Evolutionary conservation across 2,797 vertebrate genomes (phyloP), one percentile per base, ranked within the genome.

Genomic region (Trichosurus vulpecula): DNA sequence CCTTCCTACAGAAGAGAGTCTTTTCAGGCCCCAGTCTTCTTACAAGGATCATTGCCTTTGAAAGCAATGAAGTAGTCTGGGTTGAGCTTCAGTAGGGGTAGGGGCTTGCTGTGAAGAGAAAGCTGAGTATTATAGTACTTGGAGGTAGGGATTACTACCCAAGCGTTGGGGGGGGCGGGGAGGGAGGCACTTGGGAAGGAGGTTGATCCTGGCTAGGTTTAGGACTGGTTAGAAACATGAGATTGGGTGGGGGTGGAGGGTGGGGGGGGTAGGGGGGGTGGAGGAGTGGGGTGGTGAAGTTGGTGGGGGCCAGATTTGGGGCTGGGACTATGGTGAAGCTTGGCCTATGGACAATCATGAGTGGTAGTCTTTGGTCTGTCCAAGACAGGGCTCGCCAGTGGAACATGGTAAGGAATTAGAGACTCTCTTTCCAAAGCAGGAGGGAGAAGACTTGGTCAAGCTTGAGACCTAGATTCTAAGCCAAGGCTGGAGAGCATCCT

Each of bases 401-500:
- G 14, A 52, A 92, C 22, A 31, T 35, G 56, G 16, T 19, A 11
- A 30, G 31, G 13, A 10, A 35, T 66, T 52, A 51, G 56, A 30
- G 25, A 58, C 35, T 5, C 41, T 22, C 52, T 52, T 66, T 57
- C 4, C 16, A 30, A 66, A 51, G 51, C 51, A n/a, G 52, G 12
- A 47, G 11, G 11, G 54, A 29, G 57, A 58, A 92, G 90, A 51
- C 53, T n/a, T 3, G 53, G 93, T 90, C 47, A 87, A 51, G 14
- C 53, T 95, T 94, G 93, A 91, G 25, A 5, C 27, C 52, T 61
- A 52, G 27, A 92, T 92, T 53, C 91, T 97, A 31, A 9, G 89
- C 93, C 41, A 95, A 92, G 95, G 52, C 35, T 56, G 54, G 57
- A 92, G n/a, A 1, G 58, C 93, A 90, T 93, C 16, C 41, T 91